Percentiles rank a stretch among this genome's conserved stretches.
Conservation (phyloP, 1,140 invertebrate species). For the Atta cephalotes region DNA sequence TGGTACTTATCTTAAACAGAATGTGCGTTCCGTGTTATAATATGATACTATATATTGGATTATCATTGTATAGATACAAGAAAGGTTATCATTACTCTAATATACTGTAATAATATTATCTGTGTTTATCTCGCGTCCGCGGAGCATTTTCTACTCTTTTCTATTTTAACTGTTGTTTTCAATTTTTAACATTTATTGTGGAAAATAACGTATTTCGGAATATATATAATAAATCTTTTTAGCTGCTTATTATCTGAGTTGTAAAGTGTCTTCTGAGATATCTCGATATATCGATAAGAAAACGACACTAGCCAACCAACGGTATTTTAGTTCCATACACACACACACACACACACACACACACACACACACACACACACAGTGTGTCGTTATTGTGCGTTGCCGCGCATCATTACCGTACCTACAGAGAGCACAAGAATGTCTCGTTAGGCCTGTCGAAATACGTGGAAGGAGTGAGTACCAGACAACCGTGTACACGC, state of each 20-base stretch:
- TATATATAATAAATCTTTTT: conserved; percentile 4
- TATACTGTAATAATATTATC: no score
- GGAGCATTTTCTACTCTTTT: no score
- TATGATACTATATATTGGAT: no score
- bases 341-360: background rate
- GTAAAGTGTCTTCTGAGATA: conserved; percentile 21
- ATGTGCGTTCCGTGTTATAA: no score
- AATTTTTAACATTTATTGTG: background rate
- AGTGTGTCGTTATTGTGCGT: conserved; percentile 51
- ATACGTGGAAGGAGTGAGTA: conserved; percentile 23
- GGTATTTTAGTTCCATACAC: conserved; percentile 42
- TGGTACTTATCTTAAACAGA: no score
- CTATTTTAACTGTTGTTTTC: background rate
- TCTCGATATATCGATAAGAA: conserved; percentile 39
- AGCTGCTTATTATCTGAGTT: conserved; percentile 12
- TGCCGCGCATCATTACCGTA: conserved; percentile 52
- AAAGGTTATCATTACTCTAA: no score
- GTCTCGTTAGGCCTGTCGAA: conserved; percentile 64
- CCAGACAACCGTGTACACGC: conserved; percentile 52
- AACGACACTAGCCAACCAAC: conserved; percentile 38
- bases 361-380: no score
- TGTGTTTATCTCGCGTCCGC: no score
- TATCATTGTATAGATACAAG: no score
- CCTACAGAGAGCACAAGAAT: conserved; percentile 54
- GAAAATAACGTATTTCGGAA: background rate